phyloP scores from a whole-genome alignment of 2,797 vertebrate genomes.

The Distichodus sexfasciatus region DNA sequence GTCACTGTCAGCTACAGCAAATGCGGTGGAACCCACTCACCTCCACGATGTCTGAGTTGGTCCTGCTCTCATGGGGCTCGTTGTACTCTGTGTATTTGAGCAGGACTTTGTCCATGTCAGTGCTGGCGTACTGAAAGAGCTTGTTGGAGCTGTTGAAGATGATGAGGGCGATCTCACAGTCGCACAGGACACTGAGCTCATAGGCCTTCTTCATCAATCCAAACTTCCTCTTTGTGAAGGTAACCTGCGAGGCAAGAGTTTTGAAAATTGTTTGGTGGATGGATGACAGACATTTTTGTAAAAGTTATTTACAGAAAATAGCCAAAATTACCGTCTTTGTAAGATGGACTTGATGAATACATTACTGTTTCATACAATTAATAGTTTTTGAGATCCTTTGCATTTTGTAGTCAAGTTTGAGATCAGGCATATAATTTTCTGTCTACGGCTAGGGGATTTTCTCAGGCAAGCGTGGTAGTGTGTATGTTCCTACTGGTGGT shows the following conservation, averaged over 20 bases:
- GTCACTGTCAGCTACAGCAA: background rate
- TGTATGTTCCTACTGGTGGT: too few relatives aligned
- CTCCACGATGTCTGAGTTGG: conserved; percentile 99
- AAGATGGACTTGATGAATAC: too few relatives aligned
- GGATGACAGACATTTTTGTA: too few relatives aligned
- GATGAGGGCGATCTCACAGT: conserved; percentile 99
- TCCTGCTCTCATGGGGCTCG: conserved; percentile 98
- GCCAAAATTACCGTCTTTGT: too few relatives aligned
- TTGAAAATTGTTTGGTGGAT: conserved; percentile 10
- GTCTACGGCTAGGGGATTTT: too few relatives aligned
- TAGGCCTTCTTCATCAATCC: conserved; percentile 99
- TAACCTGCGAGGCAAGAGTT: conserved; percentile 77
- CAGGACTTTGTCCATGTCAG: conserved; percentile 99
- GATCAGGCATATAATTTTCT: too few relatives aligned
- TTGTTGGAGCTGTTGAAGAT: conserved; percentile 99
- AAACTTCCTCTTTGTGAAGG: conserved; percentile 99
- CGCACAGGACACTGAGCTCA: conserved; percentile 97
- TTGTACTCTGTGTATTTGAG: conserved; percentile 99
- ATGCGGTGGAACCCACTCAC: conserved; percentile 72
- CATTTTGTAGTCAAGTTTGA: too few relatives aligned
- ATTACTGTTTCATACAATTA: too few relatives aligned
- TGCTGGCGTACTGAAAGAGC: conserved; percentile 99
- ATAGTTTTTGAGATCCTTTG: too few relatives aligned
- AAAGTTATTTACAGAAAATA: too few relatives aligned
- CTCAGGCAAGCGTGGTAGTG: too few relatives aligned